phyloP scores from a whole-genome alignment of 2,113 vertebrate genomes.

The Urocitellus parryii region DNA sequence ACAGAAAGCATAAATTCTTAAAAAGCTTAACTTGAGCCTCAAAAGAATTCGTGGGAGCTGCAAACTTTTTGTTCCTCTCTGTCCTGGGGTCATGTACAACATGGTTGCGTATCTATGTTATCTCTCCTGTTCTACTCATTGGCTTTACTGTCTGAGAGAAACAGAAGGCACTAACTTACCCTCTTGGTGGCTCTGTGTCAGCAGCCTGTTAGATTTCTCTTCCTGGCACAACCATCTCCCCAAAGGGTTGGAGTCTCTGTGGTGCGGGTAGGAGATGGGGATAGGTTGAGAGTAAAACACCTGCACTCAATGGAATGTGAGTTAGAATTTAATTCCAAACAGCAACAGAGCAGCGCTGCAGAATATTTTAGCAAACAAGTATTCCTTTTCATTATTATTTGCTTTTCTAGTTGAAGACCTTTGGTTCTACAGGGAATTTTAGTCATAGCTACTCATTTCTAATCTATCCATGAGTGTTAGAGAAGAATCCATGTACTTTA shows the following conservation, averaged over 20 bases:
- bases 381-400: not conserved
- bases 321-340: conserved; percentile 9
- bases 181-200: not conserved
- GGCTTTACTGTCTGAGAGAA: not conserved
- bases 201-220: not conserved
- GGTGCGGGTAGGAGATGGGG: not conserved
- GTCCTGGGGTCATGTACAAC: not conserved
- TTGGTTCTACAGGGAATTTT: not conserved
- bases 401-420: not conserved
- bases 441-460: conserved; percentile 26
- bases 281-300: not conserved
- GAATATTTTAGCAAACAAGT: not conserved
- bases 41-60: not conserved
- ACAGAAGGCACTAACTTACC: not conserved
- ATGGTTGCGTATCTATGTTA: not conserved
- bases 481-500: conserved; percentile 38
- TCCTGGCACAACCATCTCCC: not conserved
- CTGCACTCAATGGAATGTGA: not conserved
- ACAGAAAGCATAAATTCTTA: not conserved
- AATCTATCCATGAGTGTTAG: not conserved
- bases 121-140: not conserved
- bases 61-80: not conserved
- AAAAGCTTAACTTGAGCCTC: not conserved
- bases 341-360: not conserved
- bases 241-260: not conserved